phyloP scores from a whole-genome alignment of 2,888 invertebrate species.

The Leptinotarsa rubiginosa region DNA sequence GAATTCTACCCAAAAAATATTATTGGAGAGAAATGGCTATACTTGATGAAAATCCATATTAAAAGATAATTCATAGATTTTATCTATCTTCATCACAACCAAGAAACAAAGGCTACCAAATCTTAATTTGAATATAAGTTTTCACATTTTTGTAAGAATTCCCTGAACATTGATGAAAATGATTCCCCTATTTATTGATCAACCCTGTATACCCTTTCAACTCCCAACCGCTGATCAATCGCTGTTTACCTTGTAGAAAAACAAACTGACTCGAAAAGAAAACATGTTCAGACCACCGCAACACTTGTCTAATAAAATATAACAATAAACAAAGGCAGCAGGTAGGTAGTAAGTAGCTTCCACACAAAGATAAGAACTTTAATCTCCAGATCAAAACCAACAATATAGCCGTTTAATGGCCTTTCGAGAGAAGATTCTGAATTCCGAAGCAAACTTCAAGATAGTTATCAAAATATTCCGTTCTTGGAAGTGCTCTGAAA shows the following conservation, averaged over 20 bases:
- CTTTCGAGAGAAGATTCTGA: conserved; percentile 18
- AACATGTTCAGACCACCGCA: conserved; percentile 10
- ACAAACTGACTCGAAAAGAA: conserved; percentile 14
- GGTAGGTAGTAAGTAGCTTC: conserved; percentile 16
- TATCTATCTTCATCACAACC: no score
- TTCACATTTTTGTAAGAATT: no score
- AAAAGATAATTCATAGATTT: no score
- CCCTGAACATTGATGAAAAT: background rate
- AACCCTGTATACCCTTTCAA: background rate
- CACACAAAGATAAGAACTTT: conserved; percentile 19
- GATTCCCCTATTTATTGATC: background rate
- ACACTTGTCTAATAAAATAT: conserved; percentile 20
- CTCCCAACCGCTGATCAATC: background rate
- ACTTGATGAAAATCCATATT: no score
- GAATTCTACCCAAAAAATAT: no score
- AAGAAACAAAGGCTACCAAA: no score
- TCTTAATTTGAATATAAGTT: no score
- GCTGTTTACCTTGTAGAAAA: background rate
- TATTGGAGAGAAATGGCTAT: no score
- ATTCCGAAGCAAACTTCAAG: conserved; percentile 27
- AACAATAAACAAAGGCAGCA: conserved; percentile 18
- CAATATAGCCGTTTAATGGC: conserved; percentile 15
- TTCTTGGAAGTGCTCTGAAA: conserved; percentile 18
- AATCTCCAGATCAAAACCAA: conserved; percentile 22
- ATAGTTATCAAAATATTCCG: conserved; percentile 32